phyloP scores from a whole-genome alignment of 2,113 vertebrate species.

The Lampris megalopsis region DNA sequence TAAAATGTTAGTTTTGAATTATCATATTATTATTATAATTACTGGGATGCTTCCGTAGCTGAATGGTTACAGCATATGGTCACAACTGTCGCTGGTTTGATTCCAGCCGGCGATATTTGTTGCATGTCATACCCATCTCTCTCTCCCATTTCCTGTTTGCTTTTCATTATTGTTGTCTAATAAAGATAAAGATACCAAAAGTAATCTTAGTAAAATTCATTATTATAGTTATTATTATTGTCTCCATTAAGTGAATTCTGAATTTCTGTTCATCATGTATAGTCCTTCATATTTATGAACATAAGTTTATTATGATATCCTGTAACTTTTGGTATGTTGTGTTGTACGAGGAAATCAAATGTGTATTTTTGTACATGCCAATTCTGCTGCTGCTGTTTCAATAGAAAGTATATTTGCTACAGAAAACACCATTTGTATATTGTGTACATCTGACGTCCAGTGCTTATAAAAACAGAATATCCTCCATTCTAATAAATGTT shows the following conservation, averaged over 20 bases:
- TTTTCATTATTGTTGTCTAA: too few species aligned
- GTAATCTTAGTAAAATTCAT: neutral
- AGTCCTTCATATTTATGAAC: constrained; percentile 89
- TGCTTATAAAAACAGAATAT: constrained; percentile 50
- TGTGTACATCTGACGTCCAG: constrained; percentile 69
- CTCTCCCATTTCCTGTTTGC: too few species aligned
- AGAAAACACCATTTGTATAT: constrained; percentile 73
- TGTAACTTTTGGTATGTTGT: constrained; percentile 81
- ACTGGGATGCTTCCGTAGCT: too few species aligned
- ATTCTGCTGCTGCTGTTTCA: constrained; percentile 91
- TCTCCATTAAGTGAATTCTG: constrained; percentile 69
- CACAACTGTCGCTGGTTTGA: too few species aligned
- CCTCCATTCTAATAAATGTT: constrained; percentile 72
- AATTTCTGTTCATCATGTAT: constrained; percentile 79
- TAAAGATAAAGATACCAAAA: too few species aligned
- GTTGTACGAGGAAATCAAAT: constrained; percentile 87
- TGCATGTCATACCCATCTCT: too few species aligned
- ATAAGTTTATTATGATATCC: constrained; percentile 80
- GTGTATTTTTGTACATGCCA: constrained; percentile 97
- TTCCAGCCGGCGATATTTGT: too few species aligned
- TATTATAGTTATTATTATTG: constrained; percentile 68
- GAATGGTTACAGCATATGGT: too few species aligned
- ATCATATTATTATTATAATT: constrained; percentile 27
- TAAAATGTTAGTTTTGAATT: constrained; percentile 33
- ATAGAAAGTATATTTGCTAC: constrained; percentile 81